Conservation (phyloP, 37 sponge, comb jelly and placozoan species). For the Dysidea cf. avara region DNA sequence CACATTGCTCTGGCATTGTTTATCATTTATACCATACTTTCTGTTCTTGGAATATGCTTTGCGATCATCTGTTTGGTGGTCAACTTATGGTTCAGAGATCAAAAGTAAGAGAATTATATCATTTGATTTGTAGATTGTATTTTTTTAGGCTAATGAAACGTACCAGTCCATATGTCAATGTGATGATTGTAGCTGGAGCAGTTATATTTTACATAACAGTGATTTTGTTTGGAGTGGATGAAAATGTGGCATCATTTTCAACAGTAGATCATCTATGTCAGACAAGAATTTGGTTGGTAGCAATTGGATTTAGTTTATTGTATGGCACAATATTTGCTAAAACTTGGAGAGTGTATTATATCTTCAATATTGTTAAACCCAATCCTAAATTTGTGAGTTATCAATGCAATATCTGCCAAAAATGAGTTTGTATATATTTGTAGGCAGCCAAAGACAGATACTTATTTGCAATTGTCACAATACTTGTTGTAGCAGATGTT, state of each 20-base stretch:
- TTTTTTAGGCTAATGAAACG: constrained; percentile 55
- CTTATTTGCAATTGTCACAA: constrained; percentile 43
- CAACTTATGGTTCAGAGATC: constrained; percentile 46
- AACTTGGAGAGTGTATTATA: constrained; percentile 65
- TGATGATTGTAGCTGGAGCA: constrained; percentile 53
- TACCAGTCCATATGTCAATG: constrained; percentile 66
- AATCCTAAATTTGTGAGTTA: too few species aligned
- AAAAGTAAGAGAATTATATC: constrained; percentile 25
- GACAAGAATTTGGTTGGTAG: constrained; percentile 49
- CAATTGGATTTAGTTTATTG: constrained; percentile 59
- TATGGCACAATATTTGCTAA: constrained; percentile 67
- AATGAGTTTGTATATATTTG: neutral
- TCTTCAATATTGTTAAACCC: constrained; percentile 18
- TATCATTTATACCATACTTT: constrained; percentile 44
- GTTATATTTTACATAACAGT: constrained; percentile 53
- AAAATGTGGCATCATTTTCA: constrained; percentile 8
- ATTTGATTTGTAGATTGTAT: neutral
- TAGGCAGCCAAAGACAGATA: constrained; percentile 52
- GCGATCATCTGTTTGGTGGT: constrained; percentile 47
- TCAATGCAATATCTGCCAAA: too few species aligned
- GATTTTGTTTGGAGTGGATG: constrained; percentile 69
- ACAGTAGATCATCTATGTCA: constrained; percentile 19
- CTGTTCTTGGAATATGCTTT: constrained; percentile 43
- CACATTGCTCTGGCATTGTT: constrained; percentile 40
- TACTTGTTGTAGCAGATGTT: constrained; percentile 31